These are phyloP conservation scores for Chamaea fasciata DNA, from an alignment of 2,113 vertebrate species.

Conservation along the genomic window DNA sequence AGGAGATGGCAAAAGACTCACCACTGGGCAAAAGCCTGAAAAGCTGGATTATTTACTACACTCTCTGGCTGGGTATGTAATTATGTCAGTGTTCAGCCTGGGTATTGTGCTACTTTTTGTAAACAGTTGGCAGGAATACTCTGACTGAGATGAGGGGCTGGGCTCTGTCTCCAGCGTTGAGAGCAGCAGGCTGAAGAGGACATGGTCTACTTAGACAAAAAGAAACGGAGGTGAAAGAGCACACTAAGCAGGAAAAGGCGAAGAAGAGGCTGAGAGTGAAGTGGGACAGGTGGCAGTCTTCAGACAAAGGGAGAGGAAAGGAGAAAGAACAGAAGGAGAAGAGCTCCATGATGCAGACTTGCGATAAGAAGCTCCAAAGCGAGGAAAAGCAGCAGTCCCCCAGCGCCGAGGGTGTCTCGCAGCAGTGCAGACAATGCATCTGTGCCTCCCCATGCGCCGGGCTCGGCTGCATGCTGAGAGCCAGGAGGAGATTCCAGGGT, in stretches of 20 bases:
- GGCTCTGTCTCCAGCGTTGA: neutral
- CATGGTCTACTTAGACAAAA: neutral
- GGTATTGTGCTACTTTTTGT: conserved; percentile 60
- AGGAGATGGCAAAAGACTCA: conserved; percentile 34
- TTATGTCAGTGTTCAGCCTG: conserved; percentile 47
- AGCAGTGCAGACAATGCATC: neutral
- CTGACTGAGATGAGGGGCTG: conserved; percentile 7
- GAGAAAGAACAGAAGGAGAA: neutral
- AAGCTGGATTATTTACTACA: conserved; percentile 58
- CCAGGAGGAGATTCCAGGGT: neutral
- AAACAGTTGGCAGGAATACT: conserved; percentile 58
- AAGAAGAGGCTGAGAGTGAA: neutral
- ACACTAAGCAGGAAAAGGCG: neutral
- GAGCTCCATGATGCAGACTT: conserved; percentile 2
- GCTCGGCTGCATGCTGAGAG: neutral
- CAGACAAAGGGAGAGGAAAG: neutral
- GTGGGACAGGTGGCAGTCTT: neutral
- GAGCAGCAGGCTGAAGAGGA: conserved; percentile 1
- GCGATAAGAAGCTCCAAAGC: neutral
- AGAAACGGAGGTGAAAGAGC: neutral
- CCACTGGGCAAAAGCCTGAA: conserved; percentile 54
- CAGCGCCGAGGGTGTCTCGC: neutral
- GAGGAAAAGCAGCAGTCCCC: neutral
- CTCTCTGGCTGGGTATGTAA: conserved; percentile 45
- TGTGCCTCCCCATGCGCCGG: rapidly evolving